phyloP scores from a whole-genome alignment of 35 echinoderm and acorn worm species.

The Chiridota heheva region DNA sequence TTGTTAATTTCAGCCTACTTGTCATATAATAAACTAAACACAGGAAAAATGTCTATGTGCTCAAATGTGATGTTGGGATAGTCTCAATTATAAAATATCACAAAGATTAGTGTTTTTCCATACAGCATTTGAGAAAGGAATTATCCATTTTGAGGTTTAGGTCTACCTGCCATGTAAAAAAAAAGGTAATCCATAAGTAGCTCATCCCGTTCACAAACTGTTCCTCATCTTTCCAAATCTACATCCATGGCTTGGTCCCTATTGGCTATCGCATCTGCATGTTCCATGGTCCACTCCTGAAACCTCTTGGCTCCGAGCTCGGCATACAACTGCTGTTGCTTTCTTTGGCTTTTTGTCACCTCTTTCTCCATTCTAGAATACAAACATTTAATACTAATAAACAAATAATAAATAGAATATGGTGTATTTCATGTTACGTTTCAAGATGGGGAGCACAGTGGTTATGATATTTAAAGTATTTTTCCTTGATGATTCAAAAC shows the following conservation, averaged over 20 bases:
- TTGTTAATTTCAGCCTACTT: too few species aligned
- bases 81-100: too few species aligned
- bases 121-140: too few species aligned
- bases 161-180: too few species aligned
- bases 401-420: neutral
- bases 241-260: conserved; percentile 4
- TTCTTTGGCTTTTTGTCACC: conserved; percentile 44
- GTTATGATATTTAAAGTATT: too few species aligned
- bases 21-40: too few species aligned
- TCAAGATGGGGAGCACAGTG: neutral
- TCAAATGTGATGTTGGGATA: too few species aligned
- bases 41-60: too few species aligned
- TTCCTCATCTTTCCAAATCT: conserved; percentile 17
- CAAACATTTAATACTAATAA: neutral
- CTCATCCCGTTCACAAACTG: conserved; percentile 20
- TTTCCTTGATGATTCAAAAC: too few species aligned
- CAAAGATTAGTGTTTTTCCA: too few species aligned
- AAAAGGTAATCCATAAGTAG: too few species aligned
- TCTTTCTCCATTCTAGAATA: conserved; percentile 76
- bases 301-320: conserved; percentile 82
- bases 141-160: too few species aligned
- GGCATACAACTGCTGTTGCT: conserved; percentile 61
- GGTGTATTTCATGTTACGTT: neutral
- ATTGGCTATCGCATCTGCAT: conserved; percentile 21
- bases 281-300: conserved; percentile 89